Base-by-base conservation (phyloP, 2,797 vertebrate genomes). In the Threskiornis aethiopicus region DNA sequence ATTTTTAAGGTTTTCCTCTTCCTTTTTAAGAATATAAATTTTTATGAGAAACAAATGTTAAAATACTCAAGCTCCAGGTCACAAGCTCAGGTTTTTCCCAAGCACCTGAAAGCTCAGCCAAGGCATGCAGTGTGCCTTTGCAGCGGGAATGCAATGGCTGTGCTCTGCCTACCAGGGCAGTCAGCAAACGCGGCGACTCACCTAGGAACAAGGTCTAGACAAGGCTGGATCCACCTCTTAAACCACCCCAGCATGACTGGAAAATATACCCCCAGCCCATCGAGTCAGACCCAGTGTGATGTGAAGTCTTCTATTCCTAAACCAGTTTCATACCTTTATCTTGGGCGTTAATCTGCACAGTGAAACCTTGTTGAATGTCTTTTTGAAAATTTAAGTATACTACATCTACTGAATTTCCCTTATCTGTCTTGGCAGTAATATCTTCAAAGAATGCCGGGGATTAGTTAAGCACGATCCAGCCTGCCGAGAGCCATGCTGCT, bases 241-340 rank as follows among this genome's bases (percentile, higher is more conserved):
- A 46, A 33, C 41, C 51, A 41, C 13, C 52, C 42, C 46, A 6
- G 26, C 8, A 9, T 6, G 37, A 28, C 35, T 41, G 66, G 33
- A 28, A 62, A 57, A n/a, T 9, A 20, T 0, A 29, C 8, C 33
- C 62, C 6, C 14, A 47, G 51, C 59, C 33, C 64, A 13, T 6
- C 0, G 2, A 25, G 58, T 18, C 0, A 2, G 58, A 55, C 31
- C n/a, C 0, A 1, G 47, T 11, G 24, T 14, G 31, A 29, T 1
- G 2, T 21, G 44, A 76, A 18, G 37, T 21, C 49, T 62, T 55
- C 61, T 41, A 0, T 21, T 44, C 65, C 66, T 29, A 16, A 33
- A 21, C 26, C 41, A 19, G 17, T 28, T 37, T 29, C 11, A 26
- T 22, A 1, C 25, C 4, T 73, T n/a, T 65, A 52, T 42, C 70